These are phyloP conservation scores for Silurus aristotelis DNA, from an alignment of 2,797 vertebrate species.

Conservation along the genomic window DNA sequence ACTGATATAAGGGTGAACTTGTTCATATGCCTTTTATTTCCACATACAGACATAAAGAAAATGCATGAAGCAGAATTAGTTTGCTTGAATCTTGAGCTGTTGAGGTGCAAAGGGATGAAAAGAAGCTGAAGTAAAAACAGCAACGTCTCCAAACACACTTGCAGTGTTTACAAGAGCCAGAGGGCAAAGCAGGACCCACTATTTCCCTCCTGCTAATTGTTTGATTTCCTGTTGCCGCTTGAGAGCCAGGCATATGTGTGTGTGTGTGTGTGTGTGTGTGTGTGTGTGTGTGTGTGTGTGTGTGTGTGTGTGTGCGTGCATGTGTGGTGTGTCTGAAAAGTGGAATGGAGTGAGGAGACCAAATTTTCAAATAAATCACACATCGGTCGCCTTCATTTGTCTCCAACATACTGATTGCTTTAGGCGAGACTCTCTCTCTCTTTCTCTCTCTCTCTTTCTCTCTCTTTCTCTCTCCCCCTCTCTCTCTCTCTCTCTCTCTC, in stretches of 20 bases:
- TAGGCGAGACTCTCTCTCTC: conserved; percentile 67
- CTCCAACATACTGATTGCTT: conserved; percentile 69
- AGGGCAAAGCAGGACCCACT: conserved; percentile 75
- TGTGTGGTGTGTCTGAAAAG: conserved; percentile 1
- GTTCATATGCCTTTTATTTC: background rate
- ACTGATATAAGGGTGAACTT: too few relatives aligned
- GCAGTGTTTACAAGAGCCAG: conserved; percentile 72
- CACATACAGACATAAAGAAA: background rate
- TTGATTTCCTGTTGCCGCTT: conserved; percentile 79
- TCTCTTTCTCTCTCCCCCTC: conserved; percentile 52
- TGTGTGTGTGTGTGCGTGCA: background rate
- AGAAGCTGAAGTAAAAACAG: conserved; percentile 49
- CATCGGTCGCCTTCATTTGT: conserved; percentile 68
- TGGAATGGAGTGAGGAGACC: conserved; percentile 57
- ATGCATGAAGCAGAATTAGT: background rate
- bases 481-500: conserved; percentile 56
- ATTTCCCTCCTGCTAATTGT: conserved; percentile 81
- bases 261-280: conserved; percentile 58
- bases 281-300: conserved; percentile 36
- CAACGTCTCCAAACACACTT: conserved; percentile 66
- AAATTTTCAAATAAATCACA: conserved; percentile 66
- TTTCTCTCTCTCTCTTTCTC: conserved; percentile 65
- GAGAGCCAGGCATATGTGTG: conserved; percentile 64
- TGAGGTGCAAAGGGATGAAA: background rate
- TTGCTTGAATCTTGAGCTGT: background rate